A percentile compares a stretch with the other conserved stretches of the same genome.
Evolutionary conservation across 2,797 vertebrate genomes (phyloP).

Genomic region (Melanotaenia maccullochi): DNA sequence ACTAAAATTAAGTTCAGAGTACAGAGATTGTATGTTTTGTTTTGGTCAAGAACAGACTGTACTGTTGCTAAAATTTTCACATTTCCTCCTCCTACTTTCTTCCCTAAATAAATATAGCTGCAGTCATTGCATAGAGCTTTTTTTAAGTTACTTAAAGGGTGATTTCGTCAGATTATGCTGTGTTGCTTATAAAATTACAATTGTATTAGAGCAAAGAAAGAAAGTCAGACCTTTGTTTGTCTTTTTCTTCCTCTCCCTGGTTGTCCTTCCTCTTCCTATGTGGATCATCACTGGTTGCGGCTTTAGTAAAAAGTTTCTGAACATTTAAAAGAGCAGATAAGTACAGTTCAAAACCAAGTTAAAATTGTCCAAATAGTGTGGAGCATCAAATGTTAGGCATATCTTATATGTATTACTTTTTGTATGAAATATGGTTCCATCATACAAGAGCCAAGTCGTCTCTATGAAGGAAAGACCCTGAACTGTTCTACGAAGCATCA

Average conservation of each 20-base stretch:
- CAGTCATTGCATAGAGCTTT: neutral
- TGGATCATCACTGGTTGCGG: conserved; percentile 40
- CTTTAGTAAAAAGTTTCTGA: conserved; percentile 60
- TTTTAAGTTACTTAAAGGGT: neutral
- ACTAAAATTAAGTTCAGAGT: conserved; percentile 18
- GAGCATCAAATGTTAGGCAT: too few species aligned
- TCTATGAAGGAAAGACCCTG: neutral
- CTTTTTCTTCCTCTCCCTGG: conserved; percentile 61
- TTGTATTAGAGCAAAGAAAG: neutral
- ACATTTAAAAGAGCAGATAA: conserved; percentile 17
- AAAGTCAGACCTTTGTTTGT: conserved; percentile 74
- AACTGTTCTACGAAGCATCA: neutral
- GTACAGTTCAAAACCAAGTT: neutral
- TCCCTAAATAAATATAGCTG: conserved; percentile 63
- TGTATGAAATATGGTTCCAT: neutral
- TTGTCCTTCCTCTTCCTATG: conserved; percentile 51
- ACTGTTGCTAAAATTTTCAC: conserved; percentile 43
- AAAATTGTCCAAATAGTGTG: neutral
- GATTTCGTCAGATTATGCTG: too few species aligned
- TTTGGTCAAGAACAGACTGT: neutral
- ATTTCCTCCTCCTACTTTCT: conserved; percentile 30
- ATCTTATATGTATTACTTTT: neutral
- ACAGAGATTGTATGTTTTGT: neutral
- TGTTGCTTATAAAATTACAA: too few species aligned
- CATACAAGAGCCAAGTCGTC: neutral